Evolutionary conservation across 2,113 vertebrate species (phyloP).

Genomic region (Notechis scutatus): DNA sequence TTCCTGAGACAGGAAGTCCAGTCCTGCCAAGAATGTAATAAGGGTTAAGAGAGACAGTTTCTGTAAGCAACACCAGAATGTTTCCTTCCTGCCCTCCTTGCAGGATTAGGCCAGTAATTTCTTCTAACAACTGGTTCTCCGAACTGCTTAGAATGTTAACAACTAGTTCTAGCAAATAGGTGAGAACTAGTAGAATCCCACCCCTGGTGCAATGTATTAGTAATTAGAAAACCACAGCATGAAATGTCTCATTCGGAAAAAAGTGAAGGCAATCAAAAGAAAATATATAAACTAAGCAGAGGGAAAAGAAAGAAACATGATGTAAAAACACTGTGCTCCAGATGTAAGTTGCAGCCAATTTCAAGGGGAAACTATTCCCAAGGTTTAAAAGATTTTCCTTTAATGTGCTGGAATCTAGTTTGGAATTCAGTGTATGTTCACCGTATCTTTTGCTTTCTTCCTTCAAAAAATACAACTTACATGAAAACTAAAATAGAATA

Average conservation of each 20-base stretch:
- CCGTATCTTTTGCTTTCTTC: neutral
- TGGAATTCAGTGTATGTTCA: neutral
- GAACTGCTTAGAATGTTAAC: too few relatives aligned
- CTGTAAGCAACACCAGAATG: too few relatives aligned
- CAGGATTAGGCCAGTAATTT: too few relatives aligned
- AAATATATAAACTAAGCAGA: neutral
- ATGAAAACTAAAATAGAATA: neutral
- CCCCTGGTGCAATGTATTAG: neutral
- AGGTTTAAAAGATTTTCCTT: neutral
- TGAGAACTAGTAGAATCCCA: too few relatives aligned
- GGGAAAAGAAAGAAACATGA: neutral
- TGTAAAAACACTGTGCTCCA: neutral
- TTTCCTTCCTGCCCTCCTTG: too few relatives aligned
- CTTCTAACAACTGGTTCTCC: too few relatives aligned
- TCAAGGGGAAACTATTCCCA: neutral
- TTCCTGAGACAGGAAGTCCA: too few relatives aligned
- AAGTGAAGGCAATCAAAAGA: neutral
- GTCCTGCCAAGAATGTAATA: too few relatives aligned
- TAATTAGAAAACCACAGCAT: neutral
- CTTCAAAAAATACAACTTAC: neutral
- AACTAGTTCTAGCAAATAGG: too few relatives aligned
- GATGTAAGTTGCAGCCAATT: neutral
- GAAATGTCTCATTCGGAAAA: neutral
- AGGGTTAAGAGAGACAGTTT: too few relatives aligned
- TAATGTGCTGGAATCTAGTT: neutral